Base-by-base conservation (phyloP, 1,140 invertebrate genomes). In the Hestina assimilis region DNA sequence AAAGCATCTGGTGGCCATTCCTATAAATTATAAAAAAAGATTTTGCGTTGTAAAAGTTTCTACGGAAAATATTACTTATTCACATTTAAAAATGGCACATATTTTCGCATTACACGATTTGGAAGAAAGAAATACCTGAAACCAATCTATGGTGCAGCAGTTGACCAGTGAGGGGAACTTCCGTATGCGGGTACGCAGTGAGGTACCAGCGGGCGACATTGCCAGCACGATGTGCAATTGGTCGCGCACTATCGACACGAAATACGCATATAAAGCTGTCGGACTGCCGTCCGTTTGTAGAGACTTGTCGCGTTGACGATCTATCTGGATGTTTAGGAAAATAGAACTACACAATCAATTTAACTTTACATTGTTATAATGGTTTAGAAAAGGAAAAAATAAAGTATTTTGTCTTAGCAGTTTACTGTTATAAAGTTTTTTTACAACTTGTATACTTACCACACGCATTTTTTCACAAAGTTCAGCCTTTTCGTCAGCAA, bases 81-180 rank as follows among this genome's bases (percentile, higher is more conserved):
- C 6, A 63, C 2, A 24, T 41, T 29, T 24, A 14, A 38, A 46
- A 35, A 15, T 7, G 4, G 2, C 1, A 21, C 20, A 20, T 12
- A 19, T 17, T 4, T 11, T 28, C 29, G 17, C 15, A n/a, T 57
- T 63, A 51, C 21, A 17, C 35, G 20, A 4, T 19, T 1, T 5
- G 12, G 1, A 15, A 0, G 1, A 15, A 4, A 6, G 1, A 4
- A 1, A n/a, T 79, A 87, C 96, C 90, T 98, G 96, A 85, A 99
- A 97, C 97, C 97, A 99, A 89, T 99, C 96, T 60, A 99, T 98
- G 0, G 97, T 98, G 75, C 97, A 99, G 77, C 97, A 98, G 81
- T 98, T 99, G 15, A 99, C 96, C 19, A 99, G 91, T 0, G 96
- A 95, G 0, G 97, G 97, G 83, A 98, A 99, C 82, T 97, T 98